Evolutionary conservation across 2,888 invertebrate genomes (phyloP), one percentile per base, ranked within the genome.

Genomic region (Drosophila helvetica): DNA sequence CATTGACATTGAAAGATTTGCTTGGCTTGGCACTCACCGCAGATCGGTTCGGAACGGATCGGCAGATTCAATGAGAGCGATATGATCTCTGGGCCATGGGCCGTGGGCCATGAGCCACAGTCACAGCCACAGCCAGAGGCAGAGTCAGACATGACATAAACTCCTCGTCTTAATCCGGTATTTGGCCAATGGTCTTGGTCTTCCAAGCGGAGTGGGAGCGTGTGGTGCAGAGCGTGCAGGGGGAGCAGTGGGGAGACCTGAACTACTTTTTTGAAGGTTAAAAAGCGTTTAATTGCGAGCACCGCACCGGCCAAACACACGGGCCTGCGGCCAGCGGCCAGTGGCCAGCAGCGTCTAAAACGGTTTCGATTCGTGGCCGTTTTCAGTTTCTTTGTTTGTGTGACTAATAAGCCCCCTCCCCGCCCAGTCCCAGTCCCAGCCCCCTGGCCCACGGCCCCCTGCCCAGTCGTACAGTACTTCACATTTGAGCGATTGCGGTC

Each of bases 401-500:
- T 71, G 79, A 81, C 61, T 68, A 76, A 75, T 69, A 63, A 53
- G 46, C 46, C 51, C 30, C 59, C n/a, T n/a, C n/a, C n/a, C n/a
- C n/a, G n/a, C n/a, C n/a, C n/a, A n/a, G n/a, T n/a, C 55, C 63
- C 52, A 27, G 27, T 27, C 27, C 62, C 64, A 52, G 52, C 63
- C 63, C 46, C 33, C 33, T 33, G 18, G 43, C 45, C 27, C 63
- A 52, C 52, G 56, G 46, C 64, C 64, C 50, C 63, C 54, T 30
- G 50, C 54, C 57, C 38, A 22, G 50, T 53, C 47, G 46, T 2
- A n/a, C 50, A 76, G 71, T 64, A 80, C 76, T 89, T 88, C 84
- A 88, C 88, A 89, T 88, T 82, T 78, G 78, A 89, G 83, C 84
- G 88, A 89, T 88, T 84, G 85, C 89, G 89, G 90, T 89, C 88